Conservation (phyloP, 2,113 vertebrate species). For the Microcebus tavaratra region DNA sequence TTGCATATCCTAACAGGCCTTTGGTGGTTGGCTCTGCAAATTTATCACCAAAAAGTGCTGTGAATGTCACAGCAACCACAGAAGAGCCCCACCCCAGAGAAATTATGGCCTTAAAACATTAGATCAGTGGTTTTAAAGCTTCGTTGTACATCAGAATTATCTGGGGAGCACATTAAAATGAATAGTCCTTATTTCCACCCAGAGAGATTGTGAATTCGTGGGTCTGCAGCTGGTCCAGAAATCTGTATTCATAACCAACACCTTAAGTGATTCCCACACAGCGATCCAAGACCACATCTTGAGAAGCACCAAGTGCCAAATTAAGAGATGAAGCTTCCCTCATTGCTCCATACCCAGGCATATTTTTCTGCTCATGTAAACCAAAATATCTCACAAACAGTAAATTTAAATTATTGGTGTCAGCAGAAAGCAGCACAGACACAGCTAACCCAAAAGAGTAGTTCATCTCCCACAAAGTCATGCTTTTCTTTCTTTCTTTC, state of each 20-base stretch:
- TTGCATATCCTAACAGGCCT: conserved; percentile 41
- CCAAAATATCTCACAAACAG: conserved; percentile 44
- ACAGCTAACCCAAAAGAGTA: conserved; percentile 30
- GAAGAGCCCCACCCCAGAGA: background rate
- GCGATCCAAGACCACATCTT: conserved; percentile 1
- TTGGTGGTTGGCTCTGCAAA: conserved; percentile 26
- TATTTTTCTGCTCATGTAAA: conserved; percentile 38
- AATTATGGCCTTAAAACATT: conserved; percentile 23
- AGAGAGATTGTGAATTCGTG: background rate
- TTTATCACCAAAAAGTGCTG: conserved; percentile 29
- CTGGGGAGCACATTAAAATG: conserved; percentile 2
- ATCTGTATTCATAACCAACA: background rate
- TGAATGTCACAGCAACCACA: background rate
- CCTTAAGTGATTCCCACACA: background rate
- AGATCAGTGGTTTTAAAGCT: conserved; percentile 30
- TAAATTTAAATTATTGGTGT: conserved; percentile 34
- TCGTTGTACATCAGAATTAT: conserved; percentile 9
- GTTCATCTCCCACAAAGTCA: background rate
- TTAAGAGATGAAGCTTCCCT: background rate
- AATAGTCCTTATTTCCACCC: background rate
- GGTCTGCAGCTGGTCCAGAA: background rate
- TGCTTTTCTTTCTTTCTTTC: background rate
- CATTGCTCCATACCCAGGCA: background rate
- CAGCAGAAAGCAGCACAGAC: conserved; percentile 39
- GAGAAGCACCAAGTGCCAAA: conserved; percentile 2